A percentile compares a stretch with the other conserved stretches of the same genome.
These are phyloP conservation scores for Antheraea mylitta DNA, from an alignment of 1,140 invertebrate genomes.

Conservation along the genomic window DNA sequence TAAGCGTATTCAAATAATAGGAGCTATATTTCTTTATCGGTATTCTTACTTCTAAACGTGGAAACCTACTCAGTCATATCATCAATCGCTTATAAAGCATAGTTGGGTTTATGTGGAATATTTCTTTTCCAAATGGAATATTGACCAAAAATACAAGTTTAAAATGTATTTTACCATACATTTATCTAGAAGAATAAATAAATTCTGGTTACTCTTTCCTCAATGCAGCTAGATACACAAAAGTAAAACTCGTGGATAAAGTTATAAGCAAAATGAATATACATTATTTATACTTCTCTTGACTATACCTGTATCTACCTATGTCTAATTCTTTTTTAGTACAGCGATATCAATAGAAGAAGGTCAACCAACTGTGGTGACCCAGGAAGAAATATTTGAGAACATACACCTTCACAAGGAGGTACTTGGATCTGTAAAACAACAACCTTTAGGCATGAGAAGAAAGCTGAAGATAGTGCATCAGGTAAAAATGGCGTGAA, in stretches of 20 bases:
- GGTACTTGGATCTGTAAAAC: slow-evolving; percentile 91
- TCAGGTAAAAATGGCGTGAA: slow-evolving; percentile 70
- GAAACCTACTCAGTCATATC: too few relatives aligned
- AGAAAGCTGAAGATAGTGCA: slow-evolving; percentile 91
- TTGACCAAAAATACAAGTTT: too few relatives aligned
- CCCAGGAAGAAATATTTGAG: slow-evolving; percentile 93
- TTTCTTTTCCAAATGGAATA: too few relatives aligned
- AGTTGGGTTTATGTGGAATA: too few relatives aligned
- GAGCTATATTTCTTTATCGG: slow-evolving; percentile 80
- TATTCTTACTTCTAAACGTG: slow-evolving; percentile 82
- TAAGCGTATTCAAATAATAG: too few relatives aligned
- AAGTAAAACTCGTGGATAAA: too few relatives aligned
- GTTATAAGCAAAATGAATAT: background rate
- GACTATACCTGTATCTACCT: background rate
- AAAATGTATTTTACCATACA: too few relatives aligned
- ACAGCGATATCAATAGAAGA: slow-evolving; percentile 89
- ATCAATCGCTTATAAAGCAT: too few relatives aligned
- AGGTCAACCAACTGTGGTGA: slow-evolving; percentile 75
- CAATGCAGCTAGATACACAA: too few relatives aligned
- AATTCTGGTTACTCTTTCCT: too few relatives aligned
- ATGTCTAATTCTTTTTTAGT: slow-evolving; percentile 59
- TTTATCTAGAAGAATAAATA: too few relatives aligned
- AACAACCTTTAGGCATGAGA: slow-evolving; percentile 93
- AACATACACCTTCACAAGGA: slow-evolving; percentile 96
- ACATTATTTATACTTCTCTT: background rate